A percentile compares a stretch with the other conserved stretches of the same genome.
Conservation (phyloP, 2,888 invertebrate species). For the Eudemis profundana region DNA sequence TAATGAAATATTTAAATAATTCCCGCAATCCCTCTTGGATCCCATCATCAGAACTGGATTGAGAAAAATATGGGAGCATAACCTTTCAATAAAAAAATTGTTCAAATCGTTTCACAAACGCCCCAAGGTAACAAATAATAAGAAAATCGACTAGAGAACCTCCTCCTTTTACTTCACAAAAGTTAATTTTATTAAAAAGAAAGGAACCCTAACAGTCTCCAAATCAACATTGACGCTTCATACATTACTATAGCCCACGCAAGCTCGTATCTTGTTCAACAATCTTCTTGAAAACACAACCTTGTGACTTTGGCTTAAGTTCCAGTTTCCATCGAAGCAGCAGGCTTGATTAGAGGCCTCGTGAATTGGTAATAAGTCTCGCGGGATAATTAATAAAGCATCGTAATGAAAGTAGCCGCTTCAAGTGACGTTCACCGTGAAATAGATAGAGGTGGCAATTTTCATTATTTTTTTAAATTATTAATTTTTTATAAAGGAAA, state of each 20-base stretch:
- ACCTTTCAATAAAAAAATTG: too few species aligned
- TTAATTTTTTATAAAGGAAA: too few species aligned
- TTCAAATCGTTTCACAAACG: too few species aligned
- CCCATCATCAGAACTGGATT: too few species aligned
- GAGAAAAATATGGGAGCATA: too few species aligned
- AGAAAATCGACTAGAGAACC: too few species aligned
- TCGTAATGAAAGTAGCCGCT: conserved; percentile 33
- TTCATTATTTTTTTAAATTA: background rate
- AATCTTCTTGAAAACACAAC: background rate
- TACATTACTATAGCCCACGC: background rate
- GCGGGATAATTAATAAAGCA: conserved; percentile 31
- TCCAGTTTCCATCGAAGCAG: background rate
- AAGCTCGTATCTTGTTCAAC: background rate
- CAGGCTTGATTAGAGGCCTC: background rate
- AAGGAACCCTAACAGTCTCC: conserved; percentile 1
- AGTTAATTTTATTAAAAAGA: background rate
- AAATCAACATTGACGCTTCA: conserved; percentile 7
- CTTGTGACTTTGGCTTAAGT: background rate
- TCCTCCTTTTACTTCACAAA: background rate
- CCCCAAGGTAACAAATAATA: too few species aligned
- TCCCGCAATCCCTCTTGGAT: too few species aligned
- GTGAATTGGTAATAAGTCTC: conserved; percentile 14
- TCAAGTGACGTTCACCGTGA: background rate
- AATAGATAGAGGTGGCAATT: conserved; percentile 11
- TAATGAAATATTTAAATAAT: too few species aligned